Conservation (phyloP, 2,797 vertebrate genomes). For the Okamejei kenojei region DNA sequence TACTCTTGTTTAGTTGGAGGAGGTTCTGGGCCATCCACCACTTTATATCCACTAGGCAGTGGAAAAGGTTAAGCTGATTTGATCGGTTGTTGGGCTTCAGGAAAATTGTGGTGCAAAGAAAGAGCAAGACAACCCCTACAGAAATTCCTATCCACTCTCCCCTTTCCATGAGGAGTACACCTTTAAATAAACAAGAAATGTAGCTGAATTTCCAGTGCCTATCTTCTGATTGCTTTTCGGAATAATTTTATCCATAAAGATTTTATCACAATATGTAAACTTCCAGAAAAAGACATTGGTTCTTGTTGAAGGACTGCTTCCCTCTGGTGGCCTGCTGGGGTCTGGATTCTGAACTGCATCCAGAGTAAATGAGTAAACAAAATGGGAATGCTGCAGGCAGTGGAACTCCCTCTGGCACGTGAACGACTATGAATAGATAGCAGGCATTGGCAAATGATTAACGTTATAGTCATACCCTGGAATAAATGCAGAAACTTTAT, state of each 20-base stretch:
- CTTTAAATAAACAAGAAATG: not conserved
- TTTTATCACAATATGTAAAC: not conserved
- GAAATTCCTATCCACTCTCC: not conserved
- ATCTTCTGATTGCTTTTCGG: not conserved
- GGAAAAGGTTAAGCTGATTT: too few relatives aligned
- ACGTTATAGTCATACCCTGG: not conserved
- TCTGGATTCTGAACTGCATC: not conserved
- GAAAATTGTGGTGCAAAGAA: not conserved
- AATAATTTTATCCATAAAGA: not conserved
- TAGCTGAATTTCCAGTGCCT: not conserved
- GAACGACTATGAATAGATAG: not conserved
- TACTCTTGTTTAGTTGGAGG: too few relatives aligned
- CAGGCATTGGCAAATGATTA: not conserved
- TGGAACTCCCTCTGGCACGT: not conserved
- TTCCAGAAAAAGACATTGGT: not conserved
- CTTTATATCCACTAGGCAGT: too few relatives aligned
- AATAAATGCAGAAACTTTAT: not conserved
- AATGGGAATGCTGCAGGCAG: not conserved
- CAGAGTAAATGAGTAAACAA: not conserved
- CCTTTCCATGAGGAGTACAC: not conserved
- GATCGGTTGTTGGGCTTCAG: too few relatives aligned
- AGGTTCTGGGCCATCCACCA: too few relatives aligned
- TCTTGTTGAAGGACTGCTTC: not conserved
- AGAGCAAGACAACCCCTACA: not conserved
- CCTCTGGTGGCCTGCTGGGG: not conserved